Base-by-base conservation (phyloP, 2,113 vertebrate genomes). In the Hyperopisus bebe region DNA sequence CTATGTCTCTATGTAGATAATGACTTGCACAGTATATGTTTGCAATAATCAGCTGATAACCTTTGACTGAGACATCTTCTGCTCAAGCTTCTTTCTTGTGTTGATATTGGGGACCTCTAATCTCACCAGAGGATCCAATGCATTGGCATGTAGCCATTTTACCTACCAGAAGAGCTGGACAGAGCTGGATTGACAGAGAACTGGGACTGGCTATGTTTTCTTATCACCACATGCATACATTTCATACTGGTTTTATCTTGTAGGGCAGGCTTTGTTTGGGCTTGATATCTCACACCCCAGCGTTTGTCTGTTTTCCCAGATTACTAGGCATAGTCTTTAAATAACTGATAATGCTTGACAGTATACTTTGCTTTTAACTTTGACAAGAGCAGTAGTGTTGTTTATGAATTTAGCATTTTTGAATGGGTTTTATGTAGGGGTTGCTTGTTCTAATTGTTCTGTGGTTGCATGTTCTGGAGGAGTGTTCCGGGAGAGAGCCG, bases 271-370 rank as follows among this genome's bases (percentile, higher is more conserved):
- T 95, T 95, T 96, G 95, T 96, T 96, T 96, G 95, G 94, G 95
- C 94, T 95, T 95, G 94, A 95, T 96, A 96, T 96, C 96, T 96
- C 94, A 94, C 94, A 94, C 92, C 88, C 91, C 96, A 96, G 95
- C 94, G 95, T 96, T 94, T 95, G 95, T 96, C 95, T 95, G 94
- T 93, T 95, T 94, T 95, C 93, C 93, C 93, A 92, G 94, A 96
- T 96, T 96, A 94, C 92, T 94, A 50, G 95, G 94, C 94, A 94
- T 93, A 93, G 93, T 95, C 94, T 96, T 95, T 95, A 95, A 96
- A 96, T 95, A 95, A 94, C 94, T 92, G 94, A 94, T 95, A 94
- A 95, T 93, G 94, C 94, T 89, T 92, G 91, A 93, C 92, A 95
- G 92, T 94, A 93, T 94, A 95, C 94, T 94, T 96, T 96, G 93